Conservation (phyloP, 64 coral and sea anemone species). For the Stichodactyla mertensii region DNA sequence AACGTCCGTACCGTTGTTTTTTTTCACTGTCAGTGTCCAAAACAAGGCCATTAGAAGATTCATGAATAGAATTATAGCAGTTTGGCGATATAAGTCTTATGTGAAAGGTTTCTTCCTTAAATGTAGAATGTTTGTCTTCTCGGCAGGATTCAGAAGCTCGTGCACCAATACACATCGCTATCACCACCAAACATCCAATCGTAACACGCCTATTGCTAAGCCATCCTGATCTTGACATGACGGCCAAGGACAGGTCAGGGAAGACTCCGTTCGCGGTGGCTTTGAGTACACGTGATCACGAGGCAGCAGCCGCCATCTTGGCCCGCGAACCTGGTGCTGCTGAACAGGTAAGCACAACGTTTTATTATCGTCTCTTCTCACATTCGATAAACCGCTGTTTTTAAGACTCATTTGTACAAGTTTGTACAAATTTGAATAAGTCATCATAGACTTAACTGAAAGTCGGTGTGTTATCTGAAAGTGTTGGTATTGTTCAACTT, state of each 20-base stretch:
- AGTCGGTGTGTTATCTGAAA: too few relatives aligned
- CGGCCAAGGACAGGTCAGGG: conserved; percentile 76
- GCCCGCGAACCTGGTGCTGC: conserved; percentile 90
- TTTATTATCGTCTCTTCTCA: too few relatives aligned
- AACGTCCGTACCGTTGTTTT: too few relatives aligned
- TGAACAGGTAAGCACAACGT: conserved; percentile 62
- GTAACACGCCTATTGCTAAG: conserved; percentile 75
- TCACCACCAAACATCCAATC: conserved; percentile 83
- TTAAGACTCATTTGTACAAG: too few relatives aligned
- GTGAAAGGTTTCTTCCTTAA: not conserved
- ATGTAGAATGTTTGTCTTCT: not conserved
- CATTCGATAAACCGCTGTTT: too few relatives aligned
- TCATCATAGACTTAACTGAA: too few relatives aligned
- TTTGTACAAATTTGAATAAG: too few relatives aligned
- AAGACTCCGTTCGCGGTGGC: conserved; percentile 95
- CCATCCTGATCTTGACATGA: conserved; percentile 90
- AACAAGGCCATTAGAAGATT: too few relatives aligned
- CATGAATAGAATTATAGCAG: too few relatives aligned
- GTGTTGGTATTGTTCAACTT: too few relatives aligned
- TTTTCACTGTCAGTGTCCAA: too few relatives aligned
- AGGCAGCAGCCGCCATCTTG: conserved; percentile 84
- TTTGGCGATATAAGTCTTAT: too few relatives aligned
- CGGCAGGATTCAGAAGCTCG: conserved; percentile 79
- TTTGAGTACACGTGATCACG: conserved; percentile 72
- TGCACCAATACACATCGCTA: conserved; percentile 87